Conservation (phyloP, 2,888 invertebrate genomes). For the Mimas tiliae region DNA sequence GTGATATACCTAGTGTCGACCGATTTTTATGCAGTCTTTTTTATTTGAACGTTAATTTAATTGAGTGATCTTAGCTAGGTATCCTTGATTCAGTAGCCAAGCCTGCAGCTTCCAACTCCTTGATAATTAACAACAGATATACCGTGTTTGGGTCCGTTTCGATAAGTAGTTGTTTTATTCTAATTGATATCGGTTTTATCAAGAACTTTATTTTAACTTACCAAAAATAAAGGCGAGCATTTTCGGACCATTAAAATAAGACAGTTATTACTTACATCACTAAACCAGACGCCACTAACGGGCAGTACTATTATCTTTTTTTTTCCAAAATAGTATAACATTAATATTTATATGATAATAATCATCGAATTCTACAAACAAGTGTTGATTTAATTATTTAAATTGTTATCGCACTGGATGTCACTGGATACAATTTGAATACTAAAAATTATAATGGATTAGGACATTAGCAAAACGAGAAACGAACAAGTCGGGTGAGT, state of each 20-base stretch:
- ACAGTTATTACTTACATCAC: neutral
- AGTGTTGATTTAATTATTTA: slow-evolving; percentile 10
- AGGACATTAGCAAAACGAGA: slow-evolving; percentile 3
- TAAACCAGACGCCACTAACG: neutral
- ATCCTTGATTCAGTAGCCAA: too few species aligned
- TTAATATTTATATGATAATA: neutral
- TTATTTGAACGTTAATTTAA: too few species aligned
- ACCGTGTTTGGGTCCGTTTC: too few species aligned
- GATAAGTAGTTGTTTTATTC: too few species aligned
- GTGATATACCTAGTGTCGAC: too few species aligned
- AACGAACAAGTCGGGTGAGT: neutral
- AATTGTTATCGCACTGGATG: slow-evolving; percentile 9
- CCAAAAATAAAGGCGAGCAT: neutral
- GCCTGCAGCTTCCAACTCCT: too few species aligned
- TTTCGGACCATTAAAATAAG: neutral
- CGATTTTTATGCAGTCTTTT: too few species aligned
- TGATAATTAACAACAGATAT: too few species aligned
- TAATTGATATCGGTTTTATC: too few species aligned
- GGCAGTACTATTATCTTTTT: neutral
- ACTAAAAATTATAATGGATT: neutral
- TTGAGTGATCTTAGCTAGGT: too few species aligned
- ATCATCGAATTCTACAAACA: neutral
- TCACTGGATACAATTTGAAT: slow-evolving; percentile 5
- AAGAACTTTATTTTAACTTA: too few species aligned
- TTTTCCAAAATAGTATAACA: neutral